Base-by-base conservation (phyloP, 1,140 invertebrate species). In the Drosophila malerkotliana region DNA sequence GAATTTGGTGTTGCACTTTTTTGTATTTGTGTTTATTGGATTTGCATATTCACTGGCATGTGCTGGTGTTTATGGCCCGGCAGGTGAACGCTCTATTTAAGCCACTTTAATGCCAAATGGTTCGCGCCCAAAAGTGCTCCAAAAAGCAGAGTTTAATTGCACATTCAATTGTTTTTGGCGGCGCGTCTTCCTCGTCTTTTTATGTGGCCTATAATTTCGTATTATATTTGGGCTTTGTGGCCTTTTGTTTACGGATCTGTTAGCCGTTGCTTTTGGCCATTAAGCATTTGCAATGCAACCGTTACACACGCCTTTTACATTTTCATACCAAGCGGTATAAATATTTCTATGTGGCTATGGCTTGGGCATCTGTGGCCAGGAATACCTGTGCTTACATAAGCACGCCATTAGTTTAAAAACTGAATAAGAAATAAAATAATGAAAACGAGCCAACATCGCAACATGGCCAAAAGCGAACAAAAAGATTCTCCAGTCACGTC, bases 1-100 rank as follows among this genome's bases (percentile, higher is more conserved):
- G 26, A 6, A n/a, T 32, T 15, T 28, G 34, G 34, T 34, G 18
- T 30, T 30, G 4, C 15, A 41, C 52, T 10, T 52, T 59, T 26
- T 4, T 9, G 9, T 26, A 14, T 10, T 41, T 21, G 21, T 21
- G 21, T 21, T 15, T 15, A 21, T 21, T 21, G 24, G n/a, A 21
- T 41, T 41, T 15, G 52, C 58, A 76, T 64, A 62, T 12, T 12
- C 34, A 4, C 10, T 12, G 34, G 26, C 6, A 6, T 12, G 10
- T 2, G 21, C 21, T 3, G 21, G 21, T n/a, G 34, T 37, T 10
- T 12, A 37, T 12, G 32, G 10, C 4, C 34, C 37, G 52, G 54
- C 49, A 62, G 56, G 71, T 79, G 64, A 82, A 84, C 58, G 79
- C 79, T 84, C 75, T 75, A 84, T 61, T 84, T 79, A 66, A 84